phyloP scores from a whole-genome alignment of 2,888 invertebrate species.

The Pyrrhia umbra region DNA sequence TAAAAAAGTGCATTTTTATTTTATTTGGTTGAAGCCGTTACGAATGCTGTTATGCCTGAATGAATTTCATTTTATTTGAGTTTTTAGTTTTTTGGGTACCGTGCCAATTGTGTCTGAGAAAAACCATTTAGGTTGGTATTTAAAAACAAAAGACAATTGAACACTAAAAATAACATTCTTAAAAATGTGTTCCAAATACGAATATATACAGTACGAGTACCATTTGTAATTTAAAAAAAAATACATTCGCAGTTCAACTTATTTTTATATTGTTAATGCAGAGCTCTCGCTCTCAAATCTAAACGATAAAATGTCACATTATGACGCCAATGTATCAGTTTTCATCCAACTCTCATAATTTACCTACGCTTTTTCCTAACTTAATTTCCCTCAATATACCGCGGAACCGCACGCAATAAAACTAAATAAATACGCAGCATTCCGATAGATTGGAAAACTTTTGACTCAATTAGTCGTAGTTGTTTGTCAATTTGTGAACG shows the following conservation, averaged over 20 bases:
- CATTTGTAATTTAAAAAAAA: no score
- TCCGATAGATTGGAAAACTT: slow-evolving; percentile 41
- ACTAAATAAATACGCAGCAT: slow-evolving; percentile 1
- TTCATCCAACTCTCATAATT: no score
- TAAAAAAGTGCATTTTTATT: slow-evolving; percentile 40
- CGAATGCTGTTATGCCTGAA: slow-evolving; percentile 7
- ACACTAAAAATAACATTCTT: no score
- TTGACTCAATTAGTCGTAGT: slow-evolving; percentile 41
- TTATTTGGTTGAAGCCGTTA: slow-evolving; percentile 29
- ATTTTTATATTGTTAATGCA: no score
- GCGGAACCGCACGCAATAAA: slow-evolving; percentile 3
- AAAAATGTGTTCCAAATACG: no score
- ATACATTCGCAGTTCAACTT: no score
- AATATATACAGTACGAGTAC: no score
- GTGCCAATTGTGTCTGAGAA: not conserved
- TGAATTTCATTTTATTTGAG: slow-evolving; percentile 27
- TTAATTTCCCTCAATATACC: not conserved
- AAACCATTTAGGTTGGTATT: not conserved
- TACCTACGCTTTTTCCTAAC: no score
- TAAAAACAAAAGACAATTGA: no score
- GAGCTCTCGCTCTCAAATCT: no score
- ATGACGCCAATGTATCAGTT: no score
- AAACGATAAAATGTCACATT: no score
- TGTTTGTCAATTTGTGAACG: slow-evolving; percentile 29
- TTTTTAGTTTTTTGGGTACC: slow-evolving; percentile 14